Base-by-base conservation (phyloP, 2,888 invertebrate species). In the Lochmaea crataegi region DNA sequence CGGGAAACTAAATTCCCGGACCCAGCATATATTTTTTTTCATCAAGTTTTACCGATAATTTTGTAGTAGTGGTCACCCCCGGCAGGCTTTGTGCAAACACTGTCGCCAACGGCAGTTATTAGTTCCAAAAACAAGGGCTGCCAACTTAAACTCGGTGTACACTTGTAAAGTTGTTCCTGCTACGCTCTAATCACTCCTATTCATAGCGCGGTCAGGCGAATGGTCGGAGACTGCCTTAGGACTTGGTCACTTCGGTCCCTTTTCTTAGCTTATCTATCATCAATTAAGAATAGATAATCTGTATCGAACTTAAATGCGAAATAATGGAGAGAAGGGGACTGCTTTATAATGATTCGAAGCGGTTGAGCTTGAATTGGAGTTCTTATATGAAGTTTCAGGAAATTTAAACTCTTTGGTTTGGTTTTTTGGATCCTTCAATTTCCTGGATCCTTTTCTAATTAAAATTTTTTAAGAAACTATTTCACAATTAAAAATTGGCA, bases 121-220 rank as follows among this genome's bases (percentile, higher is more conserved):
- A 85, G 84, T 85, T 85, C 84, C 83, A 84, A 84, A 84, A 84
- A 84, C 85, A 84, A 81, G 83, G 82, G 82, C 79, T 77, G 76
- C 78, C 80, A 82, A 82, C 82, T 82, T 81, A 79, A 76, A 78
- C 80, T 65, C 74, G 74, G 73, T 78, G 80, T 79, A 82, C 79
- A 80, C 79, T 81, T 70, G 77, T 68, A 78, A 82, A 84, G 81
- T 84, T 82, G 82, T 78, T 81, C 77, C 79, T 77, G 78, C 77
- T 77, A 77, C 76, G 77, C 73, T 82, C 83, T 84, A 85, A 85
- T 85, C 84, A 84, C 82, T 81, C 79, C 84, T 83, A 85, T 84
- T 85, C 84, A 84, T 75, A 76, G 74, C 74, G 76, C 72, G 72
- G 70, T 75, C 78, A 77, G 74, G 71, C 72, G 78, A 73, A 71